These are phyloP conservation scores for Cephus nigrinus DNA, from an alignment of 2,888 invertebrate species.

Conservation along the genomic window DNA sequence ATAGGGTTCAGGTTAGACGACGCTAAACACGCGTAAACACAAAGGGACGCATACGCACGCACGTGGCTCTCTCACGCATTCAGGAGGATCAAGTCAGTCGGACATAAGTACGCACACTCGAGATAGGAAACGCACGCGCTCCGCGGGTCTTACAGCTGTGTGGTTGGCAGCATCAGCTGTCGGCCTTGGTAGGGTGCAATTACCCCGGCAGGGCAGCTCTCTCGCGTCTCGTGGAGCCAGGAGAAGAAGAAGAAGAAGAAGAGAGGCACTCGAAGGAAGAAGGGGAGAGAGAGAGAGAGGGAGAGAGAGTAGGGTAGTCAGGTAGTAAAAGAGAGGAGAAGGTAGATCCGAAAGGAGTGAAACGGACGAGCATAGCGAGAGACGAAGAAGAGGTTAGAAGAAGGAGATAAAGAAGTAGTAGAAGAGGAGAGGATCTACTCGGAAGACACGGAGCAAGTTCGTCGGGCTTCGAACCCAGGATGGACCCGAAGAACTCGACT, in stretches of 20 bases:
- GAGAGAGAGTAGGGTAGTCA: neutral
- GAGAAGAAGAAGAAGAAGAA: conserved; percentile 26
- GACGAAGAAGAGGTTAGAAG: conserved; percentile 11
- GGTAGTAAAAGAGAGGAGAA: conserved; percentile 12
- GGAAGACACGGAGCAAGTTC: conserved; percentile 5
- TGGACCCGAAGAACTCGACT: conserved; percentile 32
- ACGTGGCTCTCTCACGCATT: neutral
- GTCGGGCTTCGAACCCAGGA: conserved; percentile 45
- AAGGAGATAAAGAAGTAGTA: conserved; percentile 6
- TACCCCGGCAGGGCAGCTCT: conserved; percentile 55
- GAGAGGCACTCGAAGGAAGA: neutral
- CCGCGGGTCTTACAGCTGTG: conserved; percentile 29
- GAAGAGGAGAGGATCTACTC: neutral
- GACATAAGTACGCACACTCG: neutral
- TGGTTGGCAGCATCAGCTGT: conserved; percentile 63
- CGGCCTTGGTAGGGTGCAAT: conserved; percentile 66
- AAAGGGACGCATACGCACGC: conserved; percentile 15
- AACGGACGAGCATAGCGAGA: conserved; percentile 7
- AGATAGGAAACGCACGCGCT: neutral
- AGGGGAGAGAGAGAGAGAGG: conserved; percentile 13
- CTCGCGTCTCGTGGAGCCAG: conserved; percentile 3
- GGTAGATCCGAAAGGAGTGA: conserved; percentile 17
- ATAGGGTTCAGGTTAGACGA: too few relatives aligned
- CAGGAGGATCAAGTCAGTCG: neutral
- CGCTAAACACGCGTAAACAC: conserved; percentile 23